Evolutionary conservation across 2,797 vertebrate genomes (phyloP).

Genomic region (Benthosema pterotum): DNA sequence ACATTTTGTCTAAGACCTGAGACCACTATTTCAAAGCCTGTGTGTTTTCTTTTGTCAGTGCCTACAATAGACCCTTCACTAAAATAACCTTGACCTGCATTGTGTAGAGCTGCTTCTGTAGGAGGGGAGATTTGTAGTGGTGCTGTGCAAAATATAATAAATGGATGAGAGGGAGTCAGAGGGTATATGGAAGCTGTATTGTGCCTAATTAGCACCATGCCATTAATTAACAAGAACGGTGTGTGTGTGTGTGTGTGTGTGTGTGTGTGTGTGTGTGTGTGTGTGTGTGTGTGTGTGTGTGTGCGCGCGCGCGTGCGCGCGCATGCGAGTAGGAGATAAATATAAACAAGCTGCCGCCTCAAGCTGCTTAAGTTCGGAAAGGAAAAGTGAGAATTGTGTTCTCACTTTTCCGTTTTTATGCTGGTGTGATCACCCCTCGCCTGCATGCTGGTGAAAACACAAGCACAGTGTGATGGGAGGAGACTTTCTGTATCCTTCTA

Average conservation of each 20-base stretch:
- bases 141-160: slow-evolving; percentile 28
- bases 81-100: no score
- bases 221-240: slow-evolving; percentile 66
- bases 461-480: no score
- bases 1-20: no score
- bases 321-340: slow-evolving; percentile 44
- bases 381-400: no score
- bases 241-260: background rate
- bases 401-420: no score
- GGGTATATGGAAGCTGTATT: slow-evolving; percentile 41
- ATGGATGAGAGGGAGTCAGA: slow-evolving; percentile 43
- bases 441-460: background rate
- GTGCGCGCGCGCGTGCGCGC: slow-evolving; percentile 2
- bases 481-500: background rate
- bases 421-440: no score
- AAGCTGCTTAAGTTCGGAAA: slow-evolving; percentile 43
- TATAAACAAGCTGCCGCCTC: slow-evolving; percentile 52
- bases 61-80: no score
- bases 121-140: slow-evolving; percentile 19
- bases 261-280: slow-evolving; percentile 23
- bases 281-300: slow-evolving; percentile 8
- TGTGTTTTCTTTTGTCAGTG: no score
- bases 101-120: no score
- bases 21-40: no score
- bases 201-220: slow-evolving; percentile 68